phyloP scores from a whole-genome alignment of 2,888 invertebrate genomes.

The Copidosoma aretas region DNA sequence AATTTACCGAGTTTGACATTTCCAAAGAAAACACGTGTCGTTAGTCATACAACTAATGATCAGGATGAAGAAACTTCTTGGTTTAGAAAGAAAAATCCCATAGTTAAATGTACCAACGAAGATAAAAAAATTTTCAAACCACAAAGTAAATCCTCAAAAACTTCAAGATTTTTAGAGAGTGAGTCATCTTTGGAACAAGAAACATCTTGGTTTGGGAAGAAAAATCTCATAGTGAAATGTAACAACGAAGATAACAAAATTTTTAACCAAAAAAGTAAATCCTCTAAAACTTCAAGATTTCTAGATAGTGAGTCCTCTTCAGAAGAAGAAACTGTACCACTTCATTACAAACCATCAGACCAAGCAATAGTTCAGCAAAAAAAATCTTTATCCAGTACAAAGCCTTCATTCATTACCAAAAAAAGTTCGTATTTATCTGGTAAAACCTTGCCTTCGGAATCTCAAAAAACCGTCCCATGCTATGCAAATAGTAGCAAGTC shows the following conservation, averaged over 20 bases:
- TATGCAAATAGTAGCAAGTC: too few species aligned
- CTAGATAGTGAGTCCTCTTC: too few species aligned
- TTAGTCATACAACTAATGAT: background rate
- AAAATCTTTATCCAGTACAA: too few species aligned
- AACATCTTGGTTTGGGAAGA: too few species aligned
- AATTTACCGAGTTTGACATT: background rate
- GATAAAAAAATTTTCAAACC: background rate
- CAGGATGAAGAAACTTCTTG: background rate
- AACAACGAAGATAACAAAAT: too few species aligned
- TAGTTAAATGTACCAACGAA: background rate
- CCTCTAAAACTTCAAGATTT: too few species aligned
- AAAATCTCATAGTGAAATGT: too few species aligned
- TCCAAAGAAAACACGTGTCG: background rate
- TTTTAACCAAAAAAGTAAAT: background rate
- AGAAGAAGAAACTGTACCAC: background rate
- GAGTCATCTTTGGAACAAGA: background rate
- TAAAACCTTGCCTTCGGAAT: too few species aligned
- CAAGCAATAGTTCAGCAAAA: background rate
- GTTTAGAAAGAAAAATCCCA: too few species aligned
- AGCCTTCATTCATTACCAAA: too few species aligned
- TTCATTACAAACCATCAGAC: background rate
- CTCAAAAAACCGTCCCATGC: too few species aligned
- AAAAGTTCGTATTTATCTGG: too few species aligned
- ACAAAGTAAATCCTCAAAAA: background rate
- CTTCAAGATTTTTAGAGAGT: background rate